A percentile compares a stretch with the other conserved stretches of the same genome.
Conservation (phyloP, 2,888 invertebrate genomes). For the Drosophila robusta region DNA sequence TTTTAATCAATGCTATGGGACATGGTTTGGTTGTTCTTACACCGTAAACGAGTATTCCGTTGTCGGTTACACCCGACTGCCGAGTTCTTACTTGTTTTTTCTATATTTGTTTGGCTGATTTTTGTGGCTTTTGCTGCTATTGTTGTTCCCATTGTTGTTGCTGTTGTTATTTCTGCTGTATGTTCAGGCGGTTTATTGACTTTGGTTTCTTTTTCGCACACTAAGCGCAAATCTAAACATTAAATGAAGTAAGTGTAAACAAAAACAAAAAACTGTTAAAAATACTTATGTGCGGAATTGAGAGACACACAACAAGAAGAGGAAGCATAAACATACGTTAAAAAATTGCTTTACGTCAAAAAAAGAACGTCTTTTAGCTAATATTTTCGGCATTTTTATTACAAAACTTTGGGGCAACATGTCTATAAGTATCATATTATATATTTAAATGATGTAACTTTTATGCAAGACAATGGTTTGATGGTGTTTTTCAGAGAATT, state of each 20-base stretch:
- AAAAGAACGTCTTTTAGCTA: neutral
- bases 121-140: constrained; percentile 23
- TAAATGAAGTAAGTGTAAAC: constrained; percentile 67
- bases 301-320: constrained; percentile 8
- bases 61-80: too few relatives aligned
- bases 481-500: neutral
- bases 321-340: neutral
- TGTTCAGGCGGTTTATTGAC: constrained; percentile 72
- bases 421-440: neutral
- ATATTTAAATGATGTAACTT: neutral
- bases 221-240: constrained; percentile 68
- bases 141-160: constrained; percentile 19
- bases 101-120: constrained; percentile 43
- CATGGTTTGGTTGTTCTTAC: too few relatives aligned
- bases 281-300: constrained; percentile 19
- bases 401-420: neutral
- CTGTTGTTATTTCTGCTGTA: constrained; percentile 29
- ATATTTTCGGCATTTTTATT: neutral
- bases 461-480: neutral
- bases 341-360: neutral
- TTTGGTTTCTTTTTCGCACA: constrained; percentile 73
- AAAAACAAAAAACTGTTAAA: constrained; percentile 48
- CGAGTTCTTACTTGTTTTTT: constrained; percentile 11
- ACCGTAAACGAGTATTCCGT: too few relatives aligned
- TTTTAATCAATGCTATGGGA: too few relatives aligned